phyloP scores from a whole-genome alignment of 2,797 vertebrate genomes.

The Sebastes umbrosus region DNA sequence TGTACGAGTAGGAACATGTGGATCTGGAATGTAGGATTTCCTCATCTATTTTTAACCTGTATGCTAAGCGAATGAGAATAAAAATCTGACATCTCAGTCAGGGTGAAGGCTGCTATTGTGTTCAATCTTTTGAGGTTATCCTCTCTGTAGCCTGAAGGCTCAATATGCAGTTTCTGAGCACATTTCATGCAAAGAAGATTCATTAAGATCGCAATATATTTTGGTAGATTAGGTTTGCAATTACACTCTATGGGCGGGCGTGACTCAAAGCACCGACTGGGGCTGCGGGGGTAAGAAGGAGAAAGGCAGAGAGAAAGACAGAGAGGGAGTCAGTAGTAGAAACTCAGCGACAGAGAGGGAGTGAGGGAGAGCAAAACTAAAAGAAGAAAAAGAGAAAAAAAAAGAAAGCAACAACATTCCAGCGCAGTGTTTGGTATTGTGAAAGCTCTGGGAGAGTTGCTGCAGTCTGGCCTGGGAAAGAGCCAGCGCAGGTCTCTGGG shows the following conservation, averaged over 20 bases:
- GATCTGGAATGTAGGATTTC: background rate
- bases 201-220: background rate
- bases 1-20: background rate
- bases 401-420: slow-evolving; percentile 49
- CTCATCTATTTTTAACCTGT: background rate
- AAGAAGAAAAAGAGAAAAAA: background rate
- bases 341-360: background rate
- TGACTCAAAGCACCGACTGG: background rate
- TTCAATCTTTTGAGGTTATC: background rate
- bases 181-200: background rate
- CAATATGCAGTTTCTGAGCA: background rate
- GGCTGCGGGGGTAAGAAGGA: background rate
- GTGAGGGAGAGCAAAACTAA: background rate
- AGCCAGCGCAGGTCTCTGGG: slow-evolving; percentile 53
- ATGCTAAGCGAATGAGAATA: background rate
- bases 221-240: background rate
- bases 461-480: slow-evolving; percentile 68
- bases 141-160: background rate
- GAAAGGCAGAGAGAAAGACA: background rate
- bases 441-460: slow-evolving; percentile 60
- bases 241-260: background rate
- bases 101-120: background rate
- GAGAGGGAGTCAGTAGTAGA: background rate
- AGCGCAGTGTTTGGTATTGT: slow-evolving; percentile 49
- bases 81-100: background rate